A percentile compares a stretch with the other conserved stretches of the same genome.
Evolutionary conservation across 1,140 invertebrate genomes (phyloP).

Genomic region (Lethrus apterus): DNA sequence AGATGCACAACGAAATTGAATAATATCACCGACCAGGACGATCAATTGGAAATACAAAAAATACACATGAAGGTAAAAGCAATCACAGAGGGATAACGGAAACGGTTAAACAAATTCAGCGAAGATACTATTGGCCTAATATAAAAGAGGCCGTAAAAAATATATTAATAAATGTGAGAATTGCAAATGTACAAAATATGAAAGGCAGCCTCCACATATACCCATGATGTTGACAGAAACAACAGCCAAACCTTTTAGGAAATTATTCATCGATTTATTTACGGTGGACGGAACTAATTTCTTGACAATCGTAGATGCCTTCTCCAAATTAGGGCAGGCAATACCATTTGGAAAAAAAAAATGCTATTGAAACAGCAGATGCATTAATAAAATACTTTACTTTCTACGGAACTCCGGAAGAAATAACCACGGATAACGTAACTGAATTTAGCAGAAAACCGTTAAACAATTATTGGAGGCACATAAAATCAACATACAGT

Average conservation of each 20-base stretch:
- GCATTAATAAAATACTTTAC: constrained; percentile 15
- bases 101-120: constrained; percentile 15
- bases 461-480: constrained; percentile 19
- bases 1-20: too few relatives aligned
- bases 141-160: constrained; percentile 20
- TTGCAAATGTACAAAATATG: constrained; percentile 23
- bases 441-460: constrained; percentile 21
- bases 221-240: constrained; percentile 13
- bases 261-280: neutral
- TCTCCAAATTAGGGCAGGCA: constrained; percentile 9
- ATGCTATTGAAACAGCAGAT: constrained; percentile 13
- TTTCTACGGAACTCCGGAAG: constrained; percentile 17
- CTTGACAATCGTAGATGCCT: constrained; percentile 9
- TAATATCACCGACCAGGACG: too few relatives aligned
- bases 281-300: neutral
- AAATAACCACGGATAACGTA: constrained; percentile 19
- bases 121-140: constrained; percentile 22
- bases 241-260: neutral
- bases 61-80: constrained; percentile 23
- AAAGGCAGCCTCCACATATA: constrained; percentile 19
- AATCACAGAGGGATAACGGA: constrained; percentile 24
- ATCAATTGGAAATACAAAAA: too few relatives aligned
- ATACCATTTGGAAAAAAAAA: constrained; percentile 2
- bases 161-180: constrained; percentile 17
- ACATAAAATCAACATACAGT: constrained; percentile 21